These are phyloP conservation scores for Allolobophora icterica DNA, from an alignment of 2,888 invertebrate species.

Conservation along the genomic window DNA sequence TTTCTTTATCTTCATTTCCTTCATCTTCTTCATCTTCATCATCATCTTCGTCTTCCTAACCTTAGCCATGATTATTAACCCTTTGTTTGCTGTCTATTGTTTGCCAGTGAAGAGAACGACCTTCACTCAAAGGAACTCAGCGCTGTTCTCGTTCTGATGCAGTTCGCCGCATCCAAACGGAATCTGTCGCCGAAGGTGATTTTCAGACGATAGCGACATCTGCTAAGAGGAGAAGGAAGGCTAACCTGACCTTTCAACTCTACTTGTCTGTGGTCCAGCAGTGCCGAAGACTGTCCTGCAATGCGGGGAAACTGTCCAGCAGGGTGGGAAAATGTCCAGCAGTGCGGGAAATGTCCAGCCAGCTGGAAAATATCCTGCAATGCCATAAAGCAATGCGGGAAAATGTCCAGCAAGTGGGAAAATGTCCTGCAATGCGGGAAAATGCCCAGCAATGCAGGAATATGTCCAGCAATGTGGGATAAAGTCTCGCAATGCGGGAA, in stretches of 20 bases:
- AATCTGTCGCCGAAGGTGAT: background rate
- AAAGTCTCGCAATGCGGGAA: no score
- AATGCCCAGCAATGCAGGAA: no score
- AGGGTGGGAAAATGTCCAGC: no score
- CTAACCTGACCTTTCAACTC: background rate
- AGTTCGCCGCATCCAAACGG: background rate
- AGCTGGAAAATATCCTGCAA: no score
- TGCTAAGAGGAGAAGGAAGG: background rate
- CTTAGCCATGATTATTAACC: background rate
- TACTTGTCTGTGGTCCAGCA: background rate
- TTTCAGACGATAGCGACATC: background rate
- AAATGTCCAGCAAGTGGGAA: no score
- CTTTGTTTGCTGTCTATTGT: background rate
- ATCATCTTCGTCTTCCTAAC: background rate
- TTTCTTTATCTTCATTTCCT: background rate
- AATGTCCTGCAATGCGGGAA: no score
- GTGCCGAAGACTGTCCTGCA: background rate
- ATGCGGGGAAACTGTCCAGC: no score
- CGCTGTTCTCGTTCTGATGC: background rate
- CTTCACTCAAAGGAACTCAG: background rate
- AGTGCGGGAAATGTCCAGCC: no score
- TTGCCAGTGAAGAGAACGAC: background rate
- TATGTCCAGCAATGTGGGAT: no score
- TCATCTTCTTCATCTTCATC: no score
- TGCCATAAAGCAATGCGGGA: no score